Conservation (phyloP, 2,888 invertebrate genomes). For the Drosophila demipolita region DNA sequence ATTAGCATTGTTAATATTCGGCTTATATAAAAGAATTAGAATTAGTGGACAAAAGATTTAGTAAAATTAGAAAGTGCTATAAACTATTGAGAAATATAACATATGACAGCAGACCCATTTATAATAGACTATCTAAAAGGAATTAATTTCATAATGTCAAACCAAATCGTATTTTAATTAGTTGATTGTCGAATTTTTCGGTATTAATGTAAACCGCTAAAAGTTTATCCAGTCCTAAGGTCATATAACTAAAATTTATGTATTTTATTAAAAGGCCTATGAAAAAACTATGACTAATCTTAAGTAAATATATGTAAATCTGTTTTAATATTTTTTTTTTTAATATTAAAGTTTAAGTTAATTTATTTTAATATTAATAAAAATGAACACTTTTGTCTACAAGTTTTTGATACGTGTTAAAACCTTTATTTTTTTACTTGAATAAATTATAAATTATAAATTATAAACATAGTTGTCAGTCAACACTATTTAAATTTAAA, state of each 20-base stretch:
- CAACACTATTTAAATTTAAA: not conserved
- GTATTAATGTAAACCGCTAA: not conserved
- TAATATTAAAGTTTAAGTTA: not conserved
- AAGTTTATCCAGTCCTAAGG: not conserved
- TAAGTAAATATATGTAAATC: not conserved
- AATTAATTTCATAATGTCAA: not conserved
- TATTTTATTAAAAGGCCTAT: not conserved
- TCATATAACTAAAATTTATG: not conserved
- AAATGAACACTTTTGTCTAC: not conserved
- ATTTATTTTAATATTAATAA: not conserved
- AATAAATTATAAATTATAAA: not conserved
- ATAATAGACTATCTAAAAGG: not conserved
- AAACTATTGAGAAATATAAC: not conserved
- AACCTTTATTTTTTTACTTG: not conserved
- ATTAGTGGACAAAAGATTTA: not conserved
- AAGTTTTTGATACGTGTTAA: not conserved
- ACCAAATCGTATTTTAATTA: not conserved
- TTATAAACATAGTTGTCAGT: constrained; percentile 1
- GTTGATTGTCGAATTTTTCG: not conserved
- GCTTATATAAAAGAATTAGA: not conserved
- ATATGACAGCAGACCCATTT: not conserved
- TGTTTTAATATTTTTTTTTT: not conserved
- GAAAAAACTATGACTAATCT: not conserved
- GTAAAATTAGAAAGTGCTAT: not conserved
- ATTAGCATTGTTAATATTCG: not conserved